Evolutionary conservation across 1,140 invertebrate genomes (phyloP).

Genomic region (Tetramorium parvispinum): DNA sequence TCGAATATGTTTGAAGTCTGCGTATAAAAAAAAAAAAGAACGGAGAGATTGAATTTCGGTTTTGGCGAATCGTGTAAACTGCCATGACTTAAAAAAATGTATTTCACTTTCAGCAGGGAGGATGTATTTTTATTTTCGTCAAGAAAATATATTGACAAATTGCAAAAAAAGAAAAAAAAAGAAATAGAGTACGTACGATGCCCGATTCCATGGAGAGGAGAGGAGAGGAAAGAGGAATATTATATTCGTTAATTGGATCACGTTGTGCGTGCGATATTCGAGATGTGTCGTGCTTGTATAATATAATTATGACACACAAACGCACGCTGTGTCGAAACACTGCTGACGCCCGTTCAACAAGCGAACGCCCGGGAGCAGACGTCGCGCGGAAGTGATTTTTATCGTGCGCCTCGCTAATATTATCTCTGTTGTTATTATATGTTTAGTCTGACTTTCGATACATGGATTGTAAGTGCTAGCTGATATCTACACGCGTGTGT

Average conservation of each 20-base stretch:
- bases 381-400: conserved; percentile 56
- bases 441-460: conserved; percentile 63
- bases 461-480: conserved; percentile 30
- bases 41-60: conserved; percentile 35
- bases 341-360: not conserved
- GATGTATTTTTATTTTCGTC: conserved; percentile 76
- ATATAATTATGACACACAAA: conserved; percentile 41
- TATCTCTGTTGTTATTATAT: conserved; percentile 69
- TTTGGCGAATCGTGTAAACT: conserved; percentile 78
- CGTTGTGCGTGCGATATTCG: conserved; percentile 37
- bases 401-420: conserved; percentile 61
- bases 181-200: conserved; percentile 53
- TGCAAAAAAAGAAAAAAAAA: conserved; percentile 70
- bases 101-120: conserved; percentile 72
- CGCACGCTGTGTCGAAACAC: not conserved
- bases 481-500: conserved; percentile 45
- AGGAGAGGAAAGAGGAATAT: not conserved
- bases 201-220: conserved; percentile 61
- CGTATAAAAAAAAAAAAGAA: conserved; percentile 54
- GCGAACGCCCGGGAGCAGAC: not conserved
- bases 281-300: conserved; percentile 62
- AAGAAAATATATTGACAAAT: conserved; percentile 62
- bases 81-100: conserved; percentile 79
- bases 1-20: conserved; percentile 75
- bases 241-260: conserved; percentile 34